Evolutionary conservation across 2,888 invertebrate species (phyloP).

Genomic region (Pyrrhosoma nymphula): DNA sequence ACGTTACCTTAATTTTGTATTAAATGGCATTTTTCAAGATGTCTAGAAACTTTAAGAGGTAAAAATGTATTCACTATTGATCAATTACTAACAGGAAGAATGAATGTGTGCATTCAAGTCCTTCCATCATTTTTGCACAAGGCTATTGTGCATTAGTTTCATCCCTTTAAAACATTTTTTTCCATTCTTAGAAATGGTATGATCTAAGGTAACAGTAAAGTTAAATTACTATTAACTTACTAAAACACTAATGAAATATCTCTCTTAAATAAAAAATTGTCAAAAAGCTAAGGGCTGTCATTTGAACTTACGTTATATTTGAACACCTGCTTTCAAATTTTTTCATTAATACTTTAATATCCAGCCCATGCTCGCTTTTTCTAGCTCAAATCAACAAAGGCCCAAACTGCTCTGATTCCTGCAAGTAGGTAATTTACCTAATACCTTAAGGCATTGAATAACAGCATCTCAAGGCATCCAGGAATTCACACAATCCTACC

Average conservation of each 20-base stretch:
- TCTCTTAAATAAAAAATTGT: not conserved
- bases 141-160: too few relatives aligned
- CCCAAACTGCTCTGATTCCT: not conserved
- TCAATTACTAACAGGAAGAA: not conserved
- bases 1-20: not conserved
- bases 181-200: too few relatives aligned
- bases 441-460: not conserved
- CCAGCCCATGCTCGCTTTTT: too few relatives aligned
- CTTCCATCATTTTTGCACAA: not conserved
- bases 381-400: not conserved
- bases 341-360: not conserved
- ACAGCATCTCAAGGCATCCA: not conserved
- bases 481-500: not conserved
- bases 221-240: not conserved
- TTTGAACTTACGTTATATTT: not conserved
- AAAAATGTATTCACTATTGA: not conserved
- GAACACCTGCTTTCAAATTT: not conserved
- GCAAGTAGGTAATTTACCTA: not conserved
- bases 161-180: too few relatives aligned
- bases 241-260: not conserved
- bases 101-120: not conserved
- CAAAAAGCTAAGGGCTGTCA: not conserved
- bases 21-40: not conserved
- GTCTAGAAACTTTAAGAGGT: not conserved
- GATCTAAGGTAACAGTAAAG: too few relatives aligned